Base-by-base conservation (phyloP, 2,888 invertebrate genomes). In the Euplagia quadripunctaria region DNA sequence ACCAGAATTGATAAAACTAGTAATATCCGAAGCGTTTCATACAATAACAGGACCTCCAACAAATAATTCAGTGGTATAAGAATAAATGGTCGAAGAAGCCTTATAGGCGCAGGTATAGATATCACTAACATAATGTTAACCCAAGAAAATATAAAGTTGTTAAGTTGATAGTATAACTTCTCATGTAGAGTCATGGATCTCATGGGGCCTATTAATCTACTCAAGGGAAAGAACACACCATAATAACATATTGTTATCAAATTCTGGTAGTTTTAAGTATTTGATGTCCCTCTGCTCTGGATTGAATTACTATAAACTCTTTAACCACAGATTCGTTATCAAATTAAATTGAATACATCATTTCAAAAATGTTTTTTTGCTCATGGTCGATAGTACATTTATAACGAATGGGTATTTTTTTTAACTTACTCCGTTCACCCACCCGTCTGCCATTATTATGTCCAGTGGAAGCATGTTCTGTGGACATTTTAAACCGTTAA, bases 391-490 rank as follows among this genome's bases (percentile, higher is more conserved):
- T 58, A 12, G 20, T n/a, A 31, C 17, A 65, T 20, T 64, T 20
- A 55, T 5, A 67, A 69, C 20, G 69, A 51, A 61, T 68, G 69
- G 65, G 69, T 69, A 49, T 16, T 43, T 14, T 42, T 49, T 52
- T 68, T 63, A 66, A 75, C 76, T 76, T 76, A 76, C 76, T 72
- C 64, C 73, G 76, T 7, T 72, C 72, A 76, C 68, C 72, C 68
- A 73, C 71, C 64, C 70, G 68, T 68, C 73, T 68, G 49, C 68
- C 64, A 68, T 68, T 72, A 75, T 41, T 70, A 72, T 73, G 71
- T 73, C 73, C 72, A 72, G 72, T 70, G 70, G 70, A 72, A 72
- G 70, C 71, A 74, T 68, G 70, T 58, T 72, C 70, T 72, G 74
- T 68, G 75, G 76, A 69, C 70, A 72, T 72, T 63, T 20, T 61